These are phyloP conservation scores for Lepeophtheirus nordmannii DNA, from an alignment of 2,888 invertebrate species.

Conservation along the genomic window DNA sequence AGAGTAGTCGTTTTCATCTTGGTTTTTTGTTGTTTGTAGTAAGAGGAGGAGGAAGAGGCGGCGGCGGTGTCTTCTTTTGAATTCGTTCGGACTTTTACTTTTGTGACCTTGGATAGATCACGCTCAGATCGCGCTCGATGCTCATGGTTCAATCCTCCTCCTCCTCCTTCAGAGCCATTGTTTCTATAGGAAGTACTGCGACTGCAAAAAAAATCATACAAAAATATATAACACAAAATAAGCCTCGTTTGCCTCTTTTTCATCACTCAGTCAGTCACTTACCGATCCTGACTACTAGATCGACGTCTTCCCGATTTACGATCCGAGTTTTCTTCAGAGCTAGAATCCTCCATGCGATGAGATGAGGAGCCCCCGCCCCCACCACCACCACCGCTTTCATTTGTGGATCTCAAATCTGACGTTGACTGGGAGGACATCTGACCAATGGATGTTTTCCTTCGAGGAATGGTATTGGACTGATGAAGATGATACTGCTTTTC, in stretches of 20 bases:
- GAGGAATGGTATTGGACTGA: neutral
- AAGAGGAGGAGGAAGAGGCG: neutral
- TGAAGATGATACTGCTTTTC: neutral
- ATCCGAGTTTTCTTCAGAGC: conserved; percentile 50
- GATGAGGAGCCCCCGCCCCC: neutral
- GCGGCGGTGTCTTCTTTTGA: conserved; percentile 1
- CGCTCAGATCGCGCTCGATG: conserved; percentile 2
- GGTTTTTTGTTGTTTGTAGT: conserved; percentile 8
- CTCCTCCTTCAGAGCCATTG: neutral
- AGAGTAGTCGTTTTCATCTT: conserved; percentile 25
- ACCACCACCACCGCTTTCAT: conserved; percentile 28
- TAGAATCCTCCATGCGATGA: conserved; percentile 48
- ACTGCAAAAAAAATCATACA: too few relatives aligned
- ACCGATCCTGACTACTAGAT: conserved; percentile 48
- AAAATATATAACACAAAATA: too few relatives aligned
- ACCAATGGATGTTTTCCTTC: conserved; percentile 11
- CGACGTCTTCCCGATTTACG: conserved; percentile 49
- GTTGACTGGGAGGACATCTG: conserved; percentile 28
- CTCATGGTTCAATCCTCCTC: neutral
- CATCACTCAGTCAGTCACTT: too few relatives aligned
- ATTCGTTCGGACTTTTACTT: conserved; percentile 11
- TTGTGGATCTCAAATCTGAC: conserved; percentile 53
- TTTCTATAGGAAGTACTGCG: too few relatives aligned
- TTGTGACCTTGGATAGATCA: conserved; percentile 24
- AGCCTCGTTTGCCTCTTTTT: too few relatives aligned